phyloP scores from a whole-genome alignment of 1,140 invertebrate genomes.

The Fopius arisanus region DNA sequence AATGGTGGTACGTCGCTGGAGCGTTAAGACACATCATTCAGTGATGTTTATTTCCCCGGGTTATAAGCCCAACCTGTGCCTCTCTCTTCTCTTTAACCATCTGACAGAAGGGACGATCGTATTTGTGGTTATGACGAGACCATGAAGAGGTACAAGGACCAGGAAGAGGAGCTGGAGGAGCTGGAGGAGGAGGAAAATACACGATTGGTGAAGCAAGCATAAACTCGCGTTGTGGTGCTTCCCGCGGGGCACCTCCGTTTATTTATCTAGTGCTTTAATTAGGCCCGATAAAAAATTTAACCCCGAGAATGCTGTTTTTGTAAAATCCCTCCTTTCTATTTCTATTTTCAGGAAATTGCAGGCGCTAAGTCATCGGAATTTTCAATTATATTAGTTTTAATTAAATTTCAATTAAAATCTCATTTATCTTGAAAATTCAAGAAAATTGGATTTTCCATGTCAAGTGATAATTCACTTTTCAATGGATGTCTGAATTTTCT shows the following conservation, averaged over 20 bases:
- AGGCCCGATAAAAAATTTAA: constrained; percentile 66
- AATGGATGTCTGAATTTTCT: too few relatives aligned
- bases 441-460: too few relatives aligned
- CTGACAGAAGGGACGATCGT: background rate
- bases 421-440: too few relatives aligned
- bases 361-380: too few relatives aligned
- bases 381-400: too few relatives aligned
- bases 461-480: too few relatives aligned
- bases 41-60: constrained; percentile 38
- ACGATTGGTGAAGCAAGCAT: constrained; percentile 1
- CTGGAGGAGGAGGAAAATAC: background rate
- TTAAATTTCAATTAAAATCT: too few relatives aligned
- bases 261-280: constrained; percentile 67
- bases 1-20: constrained; percentile 15
- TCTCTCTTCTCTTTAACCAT: background rate
- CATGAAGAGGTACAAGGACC: background rate
- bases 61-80: constrained; percentile 13
- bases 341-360: constrained; percentile 52
- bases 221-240: constrained; percentile 19
- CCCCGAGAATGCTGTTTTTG: constrained; percentile 51
- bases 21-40: constrained; percentile 34
- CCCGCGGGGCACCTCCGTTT: constrained; percentile 56
- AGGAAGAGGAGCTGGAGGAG: background rate
- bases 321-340: constrained; percentile 35
- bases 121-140: constrained; percentile 12